These are phyloP conservation scores for Xanthorhoe spadicearia DNA, from an alignment of 2,888 invertebrate genomes.

Conservation along the genomic window DNA sequence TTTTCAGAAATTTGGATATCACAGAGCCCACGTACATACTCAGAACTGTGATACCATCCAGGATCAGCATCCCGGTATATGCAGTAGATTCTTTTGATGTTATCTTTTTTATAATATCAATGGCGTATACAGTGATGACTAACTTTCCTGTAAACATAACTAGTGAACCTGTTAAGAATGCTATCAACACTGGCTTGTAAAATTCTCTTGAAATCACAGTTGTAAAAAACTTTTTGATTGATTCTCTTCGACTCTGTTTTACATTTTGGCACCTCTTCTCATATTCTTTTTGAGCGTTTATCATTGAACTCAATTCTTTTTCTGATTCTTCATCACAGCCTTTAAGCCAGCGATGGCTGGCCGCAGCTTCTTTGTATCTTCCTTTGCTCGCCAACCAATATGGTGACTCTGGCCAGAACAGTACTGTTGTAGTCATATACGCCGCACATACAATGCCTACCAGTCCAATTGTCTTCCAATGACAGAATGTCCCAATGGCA, in stretches of 20 bases:
- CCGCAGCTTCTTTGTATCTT: conserved; percentile 51
- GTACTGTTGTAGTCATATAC: conserved; percentile 37
- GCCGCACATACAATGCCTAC: conserved; percentile 39
- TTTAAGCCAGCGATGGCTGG: conserved; percentile 54
- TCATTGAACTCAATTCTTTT: conserved; percentile 51
- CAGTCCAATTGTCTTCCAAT: conserved; percentile 50
- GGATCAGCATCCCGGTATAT: conserved; percentile 57
- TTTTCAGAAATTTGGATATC: conserved; percentile 46
- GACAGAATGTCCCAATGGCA: conserved; percentile 50
- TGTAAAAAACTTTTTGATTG: conserved; percentile 23
- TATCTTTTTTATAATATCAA: conserved; percentile 59
- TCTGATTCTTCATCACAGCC: conserved; percentile 51
- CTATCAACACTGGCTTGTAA: conserved; percentile 53
- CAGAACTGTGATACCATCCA: conserved; percentile 59
- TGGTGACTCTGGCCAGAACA: conserved; percentile 55
- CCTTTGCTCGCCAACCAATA: conserved; percentile 59
- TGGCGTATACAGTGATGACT: conserved; percentile 54
- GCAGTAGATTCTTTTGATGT: conserved; percentile 52
- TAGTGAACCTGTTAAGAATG: conserved; percentile 39
- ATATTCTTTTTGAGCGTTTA: conserved; percentile 48
- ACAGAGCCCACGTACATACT: conserved; percentile 53
- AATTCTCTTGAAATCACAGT: conserved; percentile 45
- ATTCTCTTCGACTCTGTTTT: conserved; percentile 7
- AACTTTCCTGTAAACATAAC: conserved; percentile 53
- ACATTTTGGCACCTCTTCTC: no score